A percentile compares a stretch with the other conserved stretches of the same genome.
phyloP scores from a whole-genome alignment of 2,888 invertebrate species.

The Sceliomorpha sp. region DNA sequence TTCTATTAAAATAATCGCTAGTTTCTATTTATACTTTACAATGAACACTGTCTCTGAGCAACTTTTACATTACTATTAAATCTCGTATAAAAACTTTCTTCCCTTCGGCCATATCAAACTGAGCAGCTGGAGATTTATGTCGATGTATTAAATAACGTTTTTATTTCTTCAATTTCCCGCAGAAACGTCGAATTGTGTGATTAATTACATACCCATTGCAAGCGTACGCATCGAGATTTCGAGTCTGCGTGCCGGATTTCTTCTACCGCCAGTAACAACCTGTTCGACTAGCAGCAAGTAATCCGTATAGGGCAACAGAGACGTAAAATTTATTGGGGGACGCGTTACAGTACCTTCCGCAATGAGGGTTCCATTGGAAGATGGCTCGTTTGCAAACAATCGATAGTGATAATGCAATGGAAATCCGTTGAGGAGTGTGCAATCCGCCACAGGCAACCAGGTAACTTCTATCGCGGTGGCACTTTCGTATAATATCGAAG shows the following conservation, averaged over 20 bases:
- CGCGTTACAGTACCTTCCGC: constrained; percentile 55
- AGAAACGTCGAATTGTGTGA: background rate
- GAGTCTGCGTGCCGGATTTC: constrained; percentile 47
- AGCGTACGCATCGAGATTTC: constrained; percentile 49
- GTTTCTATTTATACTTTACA: too few relatives aligned
- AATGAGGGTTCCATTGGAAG: constrained; percentile 48
- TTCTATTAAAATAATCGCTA: too few relatives aligned
- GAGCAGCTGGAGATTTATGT: too few relatives aligned
- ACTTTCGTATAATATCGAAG: constrained; percentile 53
- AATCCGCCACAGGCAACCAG: constrained; percentile 59
- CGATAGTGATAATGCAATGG: constrained; percentile 60
- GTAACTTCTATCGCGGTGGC: constrained; percentile 54
- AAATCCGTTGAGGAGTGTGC: constrained; percentile 60
- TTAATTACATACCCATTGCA: constrained; percentile 35
- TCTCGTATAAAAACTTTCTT: too few relatives aligned
- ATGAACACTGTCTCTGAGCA: too few relatives aligned
- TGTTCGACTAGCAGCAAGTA: constrained; percentile 55
- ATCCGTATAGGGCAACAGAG: constrained; percentile 52
- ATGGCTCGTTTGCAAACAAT: constrained; percentile 56
- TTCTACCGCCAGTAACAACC: constrained; percentile 55
- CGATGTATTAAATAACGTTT: too few relatives aligned
- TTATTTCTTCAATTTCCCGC: background rate
- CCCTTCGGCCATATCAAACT: too few relatives aligned
- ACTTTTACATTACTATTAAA: too few relatives aligned
- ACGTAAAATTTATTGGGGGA: constrained; percentile 57